Evolutionary conservation across 30 jellyfish, hydroid and myxozoan species (phyloP).

Genomic region (Mastigias papua): DNA sequence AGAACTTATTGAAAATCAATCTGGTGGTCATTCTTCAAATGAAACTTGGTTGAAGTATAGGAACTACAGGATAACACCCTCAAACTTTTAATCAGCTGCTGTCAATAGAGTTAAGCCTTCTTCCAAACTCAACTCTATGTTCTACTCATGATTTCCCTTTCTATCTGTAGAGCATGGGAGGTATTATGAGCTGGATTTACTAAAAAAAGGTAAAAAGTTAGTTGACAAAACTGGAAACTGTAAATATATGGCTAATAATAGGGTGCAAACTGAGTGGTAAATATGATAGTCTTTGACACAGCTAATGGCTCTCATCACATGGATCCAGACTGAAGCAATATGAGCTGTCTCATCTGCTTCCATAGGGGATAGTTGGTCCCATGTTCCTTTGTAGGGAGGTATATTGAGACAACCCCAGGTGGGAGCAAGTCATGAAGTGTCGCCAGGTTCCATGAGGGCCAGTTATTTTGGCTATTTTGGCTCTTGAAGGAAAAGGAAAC

Average conservation of each 20-base stretch:
- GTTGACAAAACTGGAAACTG: constrained; percentile 27
- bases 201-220: constrained; percentile 17
- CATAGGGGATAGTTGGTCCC: constrained; percentile 28
- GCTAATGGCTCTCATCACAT: constrained; percentile 68
- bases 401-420: constrained; percentile 35
- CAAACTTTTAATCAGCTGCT: no score
- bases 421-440: constrained; percentile 42
- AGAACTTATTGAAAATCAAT: no score
- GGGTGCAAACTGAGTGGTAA: constrained; percentile 32
- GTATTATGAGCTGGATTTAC: neutral
- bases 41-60: no score
- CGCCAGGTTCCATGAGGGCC: constrained; percentile 47
- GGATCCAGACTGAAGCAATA: constrained; percentile 59
- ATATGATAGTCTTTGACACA: constrained; percentile 55
- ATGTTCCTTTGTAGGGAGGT: constrained; percentile 40
- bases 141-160: no score
- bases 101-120: no score
- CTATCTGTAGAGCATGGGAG: no score
- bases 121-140: no score
- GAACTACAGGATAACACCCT: no score
- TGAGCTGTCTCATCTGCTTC: constrained; percentile 37
- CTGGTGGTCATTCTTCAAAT: no score
- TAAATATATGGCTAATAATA: constrained; percentile 15
- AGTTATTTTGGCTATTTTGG: neutral
- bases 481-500: constrained; percentile 22